Percentiles rank a stretch among this genome's conserved stretches.
phyloP scores from a whole-genome alignment of 2,113 vertebrate genomes.

The Deroptyus accipitrinus region DNA sequence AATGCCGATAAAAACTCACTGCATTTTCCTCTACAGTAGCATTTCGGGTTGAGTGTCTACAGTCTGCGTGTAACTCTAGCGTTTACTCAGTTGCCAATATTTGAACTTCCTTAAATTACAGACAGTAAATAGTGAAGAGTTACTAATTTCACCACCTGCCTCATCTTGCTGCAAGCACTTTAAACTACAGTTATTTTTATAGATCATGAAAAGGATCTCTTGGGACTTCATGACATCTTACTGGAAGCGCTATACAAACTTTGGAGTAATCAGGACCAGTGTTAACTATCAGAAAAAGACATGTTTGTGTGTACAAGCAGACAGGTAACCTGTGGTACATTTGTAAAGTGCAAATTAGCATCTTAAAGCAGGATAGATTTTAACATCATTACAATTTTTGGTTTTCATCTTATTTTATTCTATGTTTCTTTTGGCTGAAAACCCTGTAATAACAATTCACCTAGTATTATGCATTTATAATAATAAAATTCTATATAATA shows the following conservation, averaged over 20 bases:
- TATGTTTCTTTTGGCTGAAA: neutral
- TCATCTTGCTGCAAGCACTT: neutral
- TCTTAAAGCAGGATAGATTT: neutral
- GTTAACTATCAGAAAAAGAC: neutral
- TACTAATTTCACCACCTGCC: neutral
- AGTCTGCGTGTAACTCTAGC: fast-evolving
- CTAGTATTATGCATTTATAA: neutral
- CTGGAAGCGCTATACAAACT: neutral
- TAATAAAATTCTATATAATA: neutral
- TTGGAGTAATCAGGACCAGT: neutral
- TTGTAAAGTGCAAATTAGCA: neutral
- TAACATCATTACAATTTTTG: neutral
- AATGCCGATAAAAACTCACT: neutral
- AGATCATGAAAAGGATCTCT: neutral
- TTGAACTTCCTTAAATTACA: neutral
- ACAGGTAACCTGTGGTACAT: neutral
- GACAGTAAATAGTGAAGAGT: neutral
- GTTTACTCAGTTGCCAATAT: neutral
- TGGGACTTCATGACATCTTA: neutral
- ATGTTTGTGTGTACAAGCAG: neutral
- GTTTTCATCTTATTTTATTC: neutral
- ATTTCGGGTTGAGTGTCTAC: neutral
- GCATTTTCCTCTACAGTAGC: neutral
- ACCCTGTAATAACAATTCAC: neutral
- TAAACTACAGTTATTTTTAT: neutral